Conservation (phyloP, 2,797 vertebrate genomes). For the Perodicticus potto region DNA sequence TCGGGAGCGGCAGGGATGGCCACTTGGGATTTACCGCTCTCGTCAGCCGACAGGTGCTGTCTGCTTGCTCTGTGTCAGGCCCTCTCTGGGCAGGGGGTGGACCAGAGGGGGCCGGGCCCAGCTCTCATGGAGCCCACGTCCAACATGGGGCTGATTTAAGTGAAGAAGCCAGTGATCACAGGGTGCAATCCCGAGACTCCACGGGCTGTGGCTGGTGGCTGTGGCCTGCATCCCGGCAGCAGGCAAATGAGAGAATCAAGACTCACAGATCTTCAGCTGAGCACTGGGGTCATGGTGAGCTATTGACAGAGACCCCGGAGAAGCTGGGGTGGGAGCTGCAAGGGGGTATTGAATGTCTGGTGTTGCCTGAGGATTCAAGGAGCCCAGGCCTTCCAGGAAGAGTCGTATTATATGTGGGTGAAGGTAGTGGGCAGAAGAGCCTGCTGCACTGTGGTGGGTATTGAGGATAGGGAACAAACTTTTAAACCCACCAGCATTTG, state of each 20-base stretch:
- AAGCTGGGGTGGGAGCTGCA: neutral
- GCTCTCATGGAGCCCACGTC: neutral
- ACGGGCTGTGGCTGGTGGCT: neutral
- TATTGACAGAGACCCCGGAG: neutral
- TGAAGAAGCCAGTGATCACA: neutral
- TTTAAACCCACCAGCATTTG: fast-evolving
- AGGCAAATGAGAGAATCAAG: neutral
- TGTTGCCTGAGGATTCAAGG: neutral
- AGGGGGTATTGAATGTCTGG: neutral
- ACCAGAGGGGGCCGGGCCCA: too few relatives aligned
- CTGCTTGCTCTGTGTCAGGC: too few relatives aligned
- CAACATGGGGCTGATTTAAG: neutral
- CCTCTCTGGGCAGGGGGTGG: fast-evolving
- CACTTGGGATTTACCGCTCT: fast-evolving
- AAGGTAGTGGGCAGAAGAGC: too few relatives aligned
- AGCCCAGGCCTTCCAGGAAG: neutral
- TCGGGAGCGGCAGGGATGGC: neutral
- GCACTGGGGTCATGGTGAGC: fast-evolving
- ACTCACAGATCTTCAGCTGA: neutral
- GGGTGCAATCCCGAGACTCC: neutral
- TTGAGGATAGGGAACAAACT: fast-evolving
- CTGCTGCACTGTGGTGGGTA: too few relatives aligned
- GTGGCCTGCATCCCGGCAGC: neutral
- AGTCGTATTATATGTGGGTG: neutral
- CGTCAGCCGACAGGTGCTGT: fast-evolving